A percentile compares a stretch with the other conserved stretches of the same genome.
phyloP scores from a whole-genome alignment of 2,888 invertebrate species.

The Andrena marginata region DNA sequence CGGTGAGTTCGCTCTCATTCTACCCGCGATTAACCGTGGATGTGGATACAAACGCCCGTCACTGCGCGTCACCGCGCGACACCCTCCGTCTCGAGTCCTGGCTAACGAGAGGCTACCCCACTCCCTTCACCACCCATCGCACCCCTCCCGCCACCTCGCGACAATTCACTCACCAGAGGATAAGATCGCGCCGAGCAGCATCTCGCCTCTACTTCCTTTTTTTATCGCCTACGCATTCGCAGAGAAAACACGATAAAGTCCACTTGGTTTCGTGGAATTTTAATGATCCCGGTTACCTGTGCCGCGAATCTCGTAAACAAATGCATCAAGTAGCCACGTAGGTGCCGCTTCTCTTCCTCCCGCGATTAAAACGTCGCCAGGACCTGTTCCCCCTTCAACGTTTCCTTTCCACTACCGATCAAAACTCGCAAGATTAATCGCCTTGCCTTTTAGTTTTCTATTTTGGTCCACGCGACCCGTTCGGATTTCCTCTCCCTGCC shows the following conservation, averaged over 20 bases:
- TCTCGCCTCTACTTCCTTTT: neutral
- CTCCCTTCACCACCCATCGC: neutral
- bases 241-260: neutral
- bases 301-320: slow-evolving; percentile 2
- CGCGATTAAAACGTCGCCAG: neutral
- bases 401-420: neutral
- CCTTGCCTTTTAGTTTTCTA: slow-evolving; percentile 43
- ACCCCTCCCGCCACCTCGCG: neutral
- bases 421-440: slow-evolving; percentile 35
- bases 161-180: neutral
- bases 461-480: slow-evolving; percentile 13
- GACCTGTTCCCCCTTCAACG: neutral
- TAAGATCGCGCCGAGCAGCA: neutral
- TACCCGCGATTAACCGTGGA: neutral
- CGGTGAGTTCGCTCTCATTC: slow-evolving; percentile 75
- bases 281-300: neutral
- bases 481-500: slow-evolving; percentile 3
- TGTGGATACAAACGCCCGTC: neutral
- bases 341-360: neutral
- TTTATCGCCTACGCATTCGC: neutral
- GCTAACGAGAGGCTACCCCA: too few relatives aligned
- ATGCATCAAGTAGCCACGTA: neutral
- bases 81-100: too few relatives aligned
- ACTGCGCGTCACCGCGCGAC: neutral
- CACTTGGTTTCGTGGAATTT: neutral